Conservation (phyloP, 2,113 vertebrate species). For the Dicentrarchus labrax region DNA sequence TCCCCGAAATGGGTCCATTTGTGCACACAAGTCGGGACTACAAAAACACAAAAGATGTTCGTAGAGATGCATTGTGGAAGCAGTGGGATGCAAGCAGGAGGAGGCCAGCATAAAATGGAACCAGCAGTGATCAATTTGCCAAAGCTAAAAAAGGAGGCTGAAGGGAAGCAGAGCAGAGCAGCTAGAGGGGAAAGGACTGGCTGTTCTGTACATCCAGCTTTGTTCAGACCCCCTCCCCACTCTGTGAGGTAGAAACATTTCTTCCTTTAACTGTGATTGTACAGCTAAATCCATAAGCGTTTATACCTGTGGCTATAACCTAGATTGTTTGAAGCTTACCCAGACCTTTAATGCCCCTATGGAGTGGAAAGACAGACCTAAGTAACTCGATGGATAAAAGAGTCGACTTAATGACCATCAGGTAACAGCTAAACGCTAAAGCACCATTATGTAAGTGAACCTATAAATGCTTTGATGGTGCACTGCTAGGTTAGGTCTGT, state of each 20-base stretch:
- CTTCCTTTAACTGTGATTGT: not conserved
- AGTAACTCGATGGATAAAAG: not conserved
- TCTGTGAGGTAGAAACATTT: not conserved
- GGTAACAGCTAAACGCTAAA: not conserved
- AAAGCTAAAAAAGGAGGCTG: not conserved
- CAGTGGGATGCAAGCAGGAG: not conserved
- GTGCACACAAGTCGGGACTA: not conserved
- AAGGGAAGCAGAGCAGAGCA: not conserved
- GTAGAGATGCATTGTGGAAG: not conserved
- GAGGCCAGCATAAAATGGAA: not conserved
- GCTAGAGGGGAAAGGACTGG: not conserved
- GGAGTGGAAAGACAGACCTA: not conserved
- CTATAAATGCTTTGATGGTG: not conserved
- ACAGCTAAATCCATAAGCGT: no score
- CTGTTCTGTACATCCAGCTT: not conserved
- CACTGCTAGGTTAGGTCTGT: not conserved
- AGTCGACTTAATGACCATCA: not conserved
- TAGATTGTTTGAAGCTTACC: not conserved
- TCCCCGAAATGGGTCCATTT: not conserved
- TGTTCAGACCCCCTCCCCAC: not conserved
- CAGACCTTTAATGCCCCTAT: not conserved
- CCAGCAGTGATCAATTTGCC: not conserved
- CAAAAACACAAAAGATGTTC: constrained; percentile 9
- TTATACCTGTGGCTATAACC: not conserved
- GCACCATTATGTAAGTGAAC: not conserved